phyloP scores from a whole-genome alignment of 2,888 invertebrate genomes.

The Drosophila robusta region DNA sequence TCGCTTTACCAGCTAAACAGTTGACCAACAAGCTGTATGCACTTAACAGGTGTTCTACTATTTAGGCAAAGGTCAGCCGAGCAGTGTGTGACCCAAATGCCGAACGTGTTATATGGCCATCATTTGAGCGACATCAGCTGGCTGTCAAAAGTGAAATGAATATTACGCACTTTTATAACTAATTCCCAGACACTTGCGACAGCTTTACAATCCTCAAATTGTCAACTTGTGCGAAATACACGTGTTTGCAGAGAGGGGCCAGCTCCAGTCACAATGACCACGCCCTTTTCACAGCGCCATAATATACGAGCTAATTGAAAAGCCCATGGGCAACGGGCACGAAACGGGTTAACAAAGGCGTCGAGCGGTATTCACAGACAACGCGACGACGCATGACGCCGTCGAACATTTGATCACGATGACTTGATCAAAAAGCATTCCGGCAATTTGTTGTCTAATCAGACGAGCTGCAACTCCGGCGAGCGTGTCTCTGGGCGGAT shows the following conservation, averaged over 20 bases:
- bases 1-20: constrained; percentile 24
- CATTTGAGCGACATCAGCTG: constrained; percentile 6
- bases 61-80: constrained; percentile 17
- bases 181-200: constrained; percentile 32
- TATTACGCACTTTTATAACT: constrained; percentile 20
- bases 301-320: constrained; percentile 43
- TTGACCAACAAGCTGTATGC: constrained; percentile 22
- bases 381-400: constrained; percentile 17
- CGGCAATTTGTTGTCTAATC: constrained; percentile 25
- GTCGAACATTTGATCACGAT: constrained; percentile 12
- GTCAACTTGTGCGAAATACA: constrained; percentile 36
- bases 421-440: constrained; percentile 37
- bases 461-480: constrained; percentile 2
- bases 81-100: constrained; percentile 1
- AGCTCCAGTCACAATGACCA: constrained; percentile 39
- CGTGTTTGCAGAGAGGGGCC: constrained; percentile 2
- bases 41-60: constrained; percentile 14
- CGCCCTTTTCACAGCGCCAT: too few relatives aligned
- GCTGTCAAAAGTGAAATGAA: constrained; percentile 11
- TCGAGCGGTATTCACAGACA: constrained; percentile 18
- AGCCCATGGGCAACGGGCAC: constrained; percentile 57
- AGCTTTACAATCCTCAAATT: constrained; percentile 25
- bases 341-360: constrained; percentile 34
- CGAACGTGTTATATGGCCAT: neutral
- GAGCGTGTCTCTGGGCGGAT: neutral